phyloP scores from a whole-genome alignment of 2,113 vertebrate species.

The Heliornis fulica region DNA sequence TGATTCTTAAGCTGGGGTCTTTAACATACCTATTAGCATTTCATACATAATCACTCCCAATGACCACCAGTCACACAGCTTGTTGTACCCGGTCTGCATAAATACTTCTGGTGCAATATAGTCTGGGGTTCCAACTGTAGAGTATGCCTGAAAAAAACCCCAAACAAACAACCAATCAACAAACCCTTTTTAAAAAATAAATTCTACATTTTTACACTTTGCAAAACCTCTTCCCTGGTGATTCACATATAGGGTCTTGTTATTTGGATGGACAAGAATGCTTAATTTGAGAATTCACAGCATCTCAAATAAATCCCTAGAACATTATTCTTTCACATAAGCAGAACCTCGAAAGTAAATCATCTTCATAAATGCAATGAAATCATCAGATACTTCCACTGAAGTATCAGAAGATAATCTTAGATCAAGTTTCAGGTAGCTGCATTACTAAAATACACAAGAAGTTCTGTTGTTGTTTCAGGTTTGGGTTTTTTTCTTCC shows the following conservation, averaged over 20 bases:
- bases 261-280: not conserved
- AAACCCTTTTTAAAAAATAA: not conserved
- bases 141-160: constrained; percentile 88
- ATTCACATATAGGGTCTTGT: not conserved
- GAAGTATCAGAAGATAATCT: not conserved
- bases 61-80: constrained; percentile 98
- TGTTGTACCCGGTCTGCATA: constrained; percentile 97
- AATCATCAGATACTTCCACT: not conserved
- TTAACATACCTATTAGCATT: constrained; percentile 91
- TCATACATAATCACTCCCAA: constrained; percentile 98
- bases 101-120: constrained; percentile 98
- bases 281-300: not conserved
- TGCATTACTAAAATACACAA: not conserved
- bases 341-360: not conserved
- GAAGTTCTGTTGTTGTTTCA: not conserved
- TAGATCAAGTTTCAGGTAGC: not conserved
- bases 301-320: not conserved
- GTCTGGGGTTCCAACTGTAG: constrained; percentile 95
- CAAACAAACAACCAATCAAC: too few relatives aligned
- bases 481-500: not conserved
- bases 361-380: not conserved
- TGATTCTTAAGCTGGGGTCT: not conserved
- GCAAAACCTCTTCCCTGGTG: not conserved
- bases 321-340: not conserved
- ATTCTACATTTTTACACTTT: not conserved